These are phyloP conservation scores for Plagodis pulveraria DNA, from an alignment of 2,888 invertebrate genomes.

Conservation along the genomic window DNA sequence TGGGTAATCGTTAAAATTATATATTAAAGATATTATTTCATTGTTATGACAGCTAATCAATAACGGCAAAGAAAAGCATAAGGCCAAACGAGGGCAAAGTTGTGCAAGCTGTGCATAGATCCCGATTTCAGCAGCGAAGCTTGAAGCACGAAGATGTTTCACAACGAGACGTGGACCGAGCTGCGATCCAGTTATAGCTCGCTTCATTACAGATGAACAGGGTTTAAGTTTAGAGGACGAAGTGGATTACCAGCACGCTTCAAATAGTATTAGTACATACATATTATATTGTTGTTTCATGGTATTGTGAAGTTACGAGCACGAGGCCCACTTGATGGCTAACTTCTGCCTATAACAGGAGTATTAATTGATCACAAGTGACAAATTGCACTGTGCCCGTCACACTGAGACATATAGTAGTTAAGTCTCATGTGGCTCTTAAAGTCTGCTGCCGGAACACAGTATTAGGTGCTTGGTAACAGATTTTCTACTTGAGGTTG, in stretches of 20 bases:
- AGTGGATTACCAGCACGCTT: slow-evolving; percentile 10
- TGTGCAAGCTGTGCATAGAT: background rate
- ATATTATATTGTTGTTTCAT: too few species aligned
- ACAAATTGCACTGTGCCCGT: too few species aligned
- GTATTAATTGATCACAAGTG: too few species aligned
- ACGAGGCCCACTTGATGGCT: too few species aligned
- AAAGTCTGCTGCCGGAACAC: too few species aligned
- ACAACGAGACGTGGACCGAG: slow-evolving; percentile 10
- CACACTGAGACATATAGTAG: too few species aligned
- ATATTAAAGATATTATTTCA: background rate
- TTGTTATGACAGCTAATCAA: background rate
- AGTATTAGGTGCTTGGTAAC: too few species aligned
- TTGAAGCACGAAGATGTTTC: slow-evolving; percentile 6
- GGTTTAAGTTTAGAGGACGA: slow-evolving; percentile 18
- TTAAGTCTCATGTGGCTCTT: too few species aligned
- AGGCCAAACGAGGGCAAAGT: slow-evolving; percentile 1
- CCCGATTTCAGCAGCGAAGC: slow-evolving; percentile 18
- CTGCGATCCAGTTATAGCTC: slow-evolving; percentile 16
- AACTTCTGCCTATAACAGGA: too few species aligned
- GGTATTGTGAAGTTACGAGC: too few species aligned
- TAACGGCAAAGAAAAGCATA: background rate
- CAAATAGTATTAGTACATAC: background rate
- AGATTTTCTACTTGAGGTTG: too few species aligned
- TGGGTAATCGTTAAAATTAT: too few species aligned
- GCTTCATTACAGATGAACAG: slow-evolving; percentile 9